A percentile compares a stretch with the other conserved stretches of the same genome.
Evolutionary conservation across 2,797 vertebrate species (phyloP).

Genomic region (Neosilurus mollespiculum): DNA sequence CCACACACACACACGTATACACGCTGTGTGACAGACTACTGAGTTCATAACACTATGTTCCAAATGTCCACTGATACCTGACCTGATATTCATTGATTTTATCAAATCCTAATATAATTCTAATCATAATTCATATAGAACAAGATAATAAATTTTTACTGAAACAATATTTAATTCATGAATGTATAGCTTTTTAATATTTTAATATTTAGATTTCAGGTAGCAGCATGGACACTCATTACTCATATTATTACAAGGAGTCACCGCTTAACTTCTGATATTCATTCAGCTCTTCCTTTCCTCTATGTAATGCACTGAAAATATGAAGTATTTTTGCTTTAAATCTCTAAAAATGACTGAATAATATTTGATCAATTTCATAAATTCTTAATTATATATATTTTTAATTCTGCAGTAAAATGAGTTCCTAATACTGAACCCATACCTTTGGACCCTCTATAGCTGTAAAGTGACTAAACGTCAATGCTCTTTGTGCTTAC

Average conservation of each 20-base stretch:
- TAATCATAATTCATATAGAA: not conserved
- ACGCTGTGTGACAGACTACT: not conserved
- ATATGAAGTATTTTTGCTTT: not conserved
- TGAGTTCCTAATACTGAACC: not conserved
- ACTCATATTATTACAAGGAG: not conserved
- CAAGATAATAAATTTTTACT: not conserved
- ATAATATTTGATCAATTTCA: not conserved
- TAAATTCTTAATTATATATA: not conserved
- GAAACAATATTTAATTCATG: not conserved
- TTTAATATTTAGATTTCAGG: not conserved
- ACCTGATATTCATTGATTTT: not conserved
- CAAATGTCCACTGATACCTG: not conserved
- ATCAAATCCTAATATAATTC: not conserved
- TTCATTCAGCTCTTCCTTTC: not conserved
- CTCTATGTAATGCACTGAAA: not conserved
- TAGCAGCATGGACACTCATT: not conserved
- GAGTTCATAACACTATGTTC: not conserved
- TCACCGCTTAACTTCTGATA: not conserved
- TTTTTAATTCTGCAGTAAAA: not conserved
- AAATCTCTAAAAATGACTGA: not conserved
- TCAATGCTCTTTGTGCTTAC: constrained; percentile 62
- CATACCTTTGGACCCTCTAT: not conserved
- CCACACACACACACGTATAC: constrained; percentile 7
- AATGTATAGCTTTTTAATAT: not conserved
- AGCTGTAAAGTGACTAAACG: constrained; percentile 30